Evolutionary conservation across 2,797 vertebrate genomes (phyloP).

Genomic region (Neosilurus hyrtlii): DNA sequence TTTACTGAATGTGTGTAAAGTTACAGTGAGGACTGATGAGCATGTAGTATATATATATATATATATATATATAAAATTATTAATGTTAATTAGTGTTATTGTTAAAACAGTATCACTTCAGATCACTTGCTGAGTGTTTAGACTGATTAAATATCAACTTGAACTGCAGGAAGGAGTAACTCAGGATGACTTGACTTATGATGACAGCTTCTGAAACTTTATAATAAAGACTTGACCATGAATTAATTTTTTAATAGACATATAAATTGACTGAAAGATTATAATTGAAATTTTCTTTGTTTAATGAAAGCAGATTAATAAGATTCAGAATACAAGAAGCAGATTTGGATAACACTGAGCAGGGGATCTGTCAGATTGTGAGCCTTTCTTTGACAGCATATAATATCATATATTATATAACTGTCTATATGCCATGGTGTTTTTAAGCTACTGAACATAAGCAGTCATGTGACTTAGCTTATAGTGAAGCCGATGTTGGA

Average conservation of each 20-base stretch:
- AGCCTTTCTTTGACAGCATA: background rate
- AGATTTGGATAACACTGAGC: background rate
- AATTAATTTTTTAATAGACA: background rate
- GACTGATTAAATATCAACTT: conserved; percentile 1
- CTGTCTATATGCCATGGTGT: no score
- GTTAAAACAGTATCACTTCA: background rate
- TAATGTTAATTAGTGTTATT: background rate
- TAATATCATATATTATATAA: background rate
- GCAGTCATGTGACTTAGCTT: background rate
- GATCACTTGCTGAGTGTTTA: background rate
- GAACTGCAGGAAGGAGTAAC: background rate
- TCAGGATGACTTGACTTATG: background rate
- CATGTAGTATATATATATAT: no score
- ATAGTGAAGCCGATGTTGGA: background rate
- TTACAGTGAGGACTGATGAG: no score
- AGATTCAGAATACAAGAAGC: background rate
- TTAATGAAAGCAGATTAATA: background rate
- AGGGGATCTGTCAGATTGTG: background rate
- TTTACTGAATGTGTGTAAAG: background rate
- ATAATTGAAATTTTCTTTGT: background rate
- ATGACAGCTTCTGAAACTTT: background rate
- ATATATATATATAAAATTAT: no score
- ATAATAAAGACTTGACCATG: background rate
- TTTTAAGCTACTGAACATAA: background rate
- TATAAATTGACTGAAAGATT: background rate